Evolutionary conservation across 2,797 vertebrate species (phyloP), one percentile per base, ranked within the genome.

Genomic region (Prionace glauca): DNA sequence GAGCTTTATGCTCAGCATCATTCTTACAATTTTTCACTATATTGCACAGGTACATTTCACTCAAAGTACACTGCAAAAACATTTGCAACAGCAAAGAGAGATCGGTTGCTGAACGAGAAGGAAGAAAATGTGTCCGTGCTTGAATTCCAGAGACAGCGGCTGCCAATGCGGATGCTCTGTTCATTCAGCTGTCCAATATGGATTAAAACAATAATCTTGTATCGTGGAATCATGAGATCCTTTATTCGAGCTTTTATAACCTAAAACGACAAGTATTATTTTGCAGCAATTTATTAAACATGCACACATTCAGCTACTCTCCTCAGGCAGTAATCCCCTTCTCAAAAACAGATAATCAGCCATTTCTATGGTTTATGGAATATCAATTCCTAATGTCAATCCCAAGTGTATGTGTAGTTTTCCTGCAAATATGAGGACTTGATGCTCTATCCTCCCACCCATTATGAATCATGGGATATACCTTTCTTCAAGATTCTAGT

Each of bases 101-200:
- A 99, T 95, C 97, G 96, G 97, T 99, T 99, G 96, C 98, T 98
- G 97, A 99, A 99, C 26, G 97, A 96, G 0, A 97, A 97, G 0
- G 98, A 98, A 0, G 98, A 97, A n/a, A 98, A 98, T 0, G 97
- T 98, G 96, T 99, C 99, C 0, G 95, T 98, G 0, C 96, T 71
- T 0, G 98, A 97, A 11, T 99, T 98, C 99, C 99, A 99, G 94
- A 99, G 98, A 96, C 98, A 99, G 90, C 98, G 97, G 97, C 98
- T 99, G 96, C 98, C 98, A 0, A 98, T 97, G 2, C 98, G 97
- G 97, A 99, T 97, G 97, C 98, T 97, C 97, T 99, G 98, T 24
- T 97, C 97, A 0, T 96, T 96, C 96, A 97, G 97, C 97, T 99
- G 98, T 95, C 99, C 99, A 0, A 99, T 97, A 96, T 98, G 97